Conservation (phyloP, 2,797 vertebrate species). For the Amniataba percoides region DNA sequence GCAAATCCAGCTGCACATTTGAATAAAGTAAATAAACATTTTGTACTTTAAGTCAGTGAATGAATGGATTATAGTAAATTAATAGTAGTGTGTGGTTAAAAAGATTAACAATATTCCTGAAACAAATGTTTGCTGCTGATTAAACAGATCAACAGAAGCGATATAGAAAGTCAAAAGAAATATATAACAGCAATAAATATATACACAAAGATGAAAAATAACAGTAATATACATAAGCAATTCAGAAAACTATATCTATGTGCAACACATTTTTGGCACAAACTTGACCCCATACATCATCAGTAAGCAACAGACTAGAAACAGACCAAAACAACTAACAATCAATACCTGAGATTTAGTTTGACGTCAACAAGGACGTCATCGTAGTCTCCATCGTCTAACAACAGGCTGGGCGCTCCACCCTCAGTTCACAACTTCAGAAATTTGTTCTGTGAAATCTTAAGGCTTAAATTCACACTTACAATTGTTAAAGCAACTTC, state of each 20-base stretch:
- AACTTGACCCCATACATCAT: not conserved
- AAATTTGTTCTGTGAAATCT: not conserved
- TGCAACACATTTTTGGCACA: slow-evolving; percentile 17
- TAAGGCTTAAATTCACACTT: slow-evolving; percentile 1
- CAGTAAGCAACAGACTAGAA: slow-evolving; percentile 3
- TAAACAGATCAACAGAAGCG: not conserved
- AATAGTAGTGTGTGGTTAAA: not conserved
- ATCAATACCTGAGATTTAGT: slow-evolving; percentile 58
- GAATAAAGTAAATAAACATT: not conserved
- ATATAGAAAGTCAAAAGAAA: slow-evolving; percentile 1
- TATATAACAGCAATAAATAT: not conserved
- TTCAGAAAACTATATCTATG: not conserved
- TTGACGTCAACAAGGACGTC: slow-evolving; percentile 9
- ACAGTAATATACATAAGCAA: not conserved
- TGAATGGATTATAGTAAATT: not conserved
- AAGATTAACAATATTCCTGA: not conserved
- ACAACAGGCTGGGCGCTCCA: not conserved
- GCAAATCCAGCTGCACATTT: not conserved
- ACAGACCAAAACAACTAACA: slow-evolving; percentile 27
- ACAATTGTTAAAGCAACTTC: not conserved
- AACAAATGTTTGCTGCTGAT: not conserved
- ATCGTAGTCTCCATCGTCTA: not conserved
- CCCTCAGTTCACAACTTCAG: not conserved
- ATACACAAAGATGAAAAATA: not conserved
- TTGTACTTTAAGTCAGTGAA: not conserved